phyloP scores from a whole-genome alignment of 1,140 invertebrate genomes.

The Drosophila novamexicana region DNA sequence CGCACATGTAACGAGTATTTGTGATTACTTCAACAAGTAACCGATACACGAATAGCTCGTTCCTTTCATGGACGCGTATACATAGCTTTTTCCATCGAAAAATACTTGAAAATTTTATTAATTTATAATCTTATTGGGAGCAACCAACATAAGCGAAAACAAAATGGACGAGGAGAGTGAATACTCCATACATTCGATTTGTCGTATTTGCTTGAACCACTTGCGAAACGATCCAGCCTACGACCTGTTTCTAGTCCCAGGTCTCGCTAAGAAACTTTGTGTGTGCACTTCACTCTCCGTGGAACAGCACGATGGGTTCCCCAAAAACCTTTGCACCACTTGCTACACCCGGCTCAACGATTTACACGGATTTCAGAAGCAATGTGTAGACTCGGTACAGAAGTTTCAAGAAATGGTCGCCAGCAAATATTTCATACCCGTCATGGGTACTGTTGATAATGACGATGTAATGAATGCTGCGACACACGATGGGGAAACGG shows the following conservation, averaged over 20 bases:
- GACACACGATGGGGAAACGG: slow-evolving; percentile 45
- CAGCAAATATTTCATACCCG: slow-evolving; percentile 55
- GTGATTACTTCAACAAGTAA: slow-evolving; percentile 13
- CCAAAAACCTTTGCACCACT: slow-evolving; percentile 68
- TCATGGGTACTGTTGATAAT: slow-evolving; percentile 28
- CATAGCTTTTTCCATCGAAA: slow-evolving; percentile 36
- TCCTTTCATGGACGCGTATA: slow-evolving; percentile 38
- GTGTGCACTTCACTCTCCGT: slow-evolving; percentile 77
- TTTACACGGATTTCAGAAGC: slow-evolving; percentile 72
- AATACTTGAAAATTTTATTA: slow-evolving; percentile 37
- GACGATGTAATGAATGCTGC: slow-evolving; percentile 59
- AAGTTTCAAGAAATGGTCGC: slow-evolving; percentile 76
- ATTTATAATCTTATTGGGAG: slow-evolving; percentile 21
- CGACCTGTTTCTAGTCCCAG: slow-evolving; percentile 73
- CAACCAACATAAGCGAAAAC: slow-evolving; percentile 5
- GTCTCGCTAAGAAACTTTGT: slow-evolving; percentile 73
- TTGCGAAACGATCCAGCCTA: slow-evolving; percentile 62
- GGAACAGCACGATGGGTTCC: slow-evolving; percentile 75
- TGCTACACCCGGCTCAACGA: slow-evolving; percentile 72
- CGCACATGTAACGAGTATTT: slow-evolving; percentile 28
- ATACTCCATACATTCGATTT: slow-evolving; percentile 76
- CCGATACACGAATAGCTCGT: slow-evolving; percentile 20
- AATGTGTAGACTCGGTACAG: slow-evolving; percentile 72
- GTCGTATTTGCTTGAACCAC: slow-evolving; percentile 72
- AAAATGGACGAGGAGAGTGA: slow-evolving; percentile 61